phyloP scores from a whole-genome alignment of 1,140 invertebrate species.

The Myzus persicae region DNA sequence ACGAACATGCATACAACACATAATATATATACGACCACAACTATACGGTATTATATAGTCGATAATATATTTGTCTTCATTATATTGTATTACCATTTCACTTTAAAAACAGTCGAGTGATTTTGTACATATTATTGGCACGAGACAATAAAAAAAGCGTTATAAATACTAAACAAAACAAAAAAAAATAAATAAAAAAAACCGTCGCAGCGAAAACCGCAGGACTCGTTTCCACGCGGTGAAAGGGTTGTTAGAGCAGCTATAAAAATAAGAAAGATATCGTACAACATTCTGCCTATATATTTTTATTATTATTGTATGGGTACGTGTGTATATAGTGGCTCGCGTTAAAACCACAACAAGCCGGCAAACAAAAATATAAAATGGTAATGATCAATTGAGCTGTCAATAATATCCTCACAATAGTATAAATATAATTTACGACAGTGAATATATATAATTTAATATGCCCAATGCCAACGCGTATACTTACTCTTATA shows the following conservation, averaged over 20 bases:
- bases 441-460: background rate
- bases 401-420: conserved; percentile 51
- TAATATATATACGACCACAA: background rate
- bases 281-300: background rate
- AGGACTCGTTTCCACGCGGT: background rate
- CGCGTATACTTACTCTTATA: background rate
- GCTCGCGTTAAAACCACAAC: background rate
- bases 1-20: background rate
- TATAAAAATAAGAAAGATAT: background rate
- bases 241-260: background rate
- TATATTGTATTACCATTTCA: background rate
- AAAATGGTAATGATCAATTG: conserved; percentile 46
- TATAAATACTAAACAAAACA: background rate
- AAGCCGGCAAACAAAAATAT: background rate
- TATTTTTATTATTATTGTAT: background rate
- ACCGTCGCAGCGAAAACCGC: conserved; percentile 12
- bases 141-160: conserved; percentile 14
- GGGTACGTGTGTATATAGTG: background rate
- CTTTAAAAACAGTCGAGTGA: background rate
- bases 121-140: background rate
- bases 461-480: background rate
- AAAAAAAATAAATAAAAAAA: conserved; percentile 13
- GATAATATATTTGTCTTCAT: background rate
- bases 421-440: conserved; percentile 21
- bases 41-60: background rate